A percentile compares a stretch with the other conserved stretches of the same genome.
phyloP scores from a whole-genome alignment of 2,797 vertebrate species.

The Anabacerthia variegaticeps region DNA sequence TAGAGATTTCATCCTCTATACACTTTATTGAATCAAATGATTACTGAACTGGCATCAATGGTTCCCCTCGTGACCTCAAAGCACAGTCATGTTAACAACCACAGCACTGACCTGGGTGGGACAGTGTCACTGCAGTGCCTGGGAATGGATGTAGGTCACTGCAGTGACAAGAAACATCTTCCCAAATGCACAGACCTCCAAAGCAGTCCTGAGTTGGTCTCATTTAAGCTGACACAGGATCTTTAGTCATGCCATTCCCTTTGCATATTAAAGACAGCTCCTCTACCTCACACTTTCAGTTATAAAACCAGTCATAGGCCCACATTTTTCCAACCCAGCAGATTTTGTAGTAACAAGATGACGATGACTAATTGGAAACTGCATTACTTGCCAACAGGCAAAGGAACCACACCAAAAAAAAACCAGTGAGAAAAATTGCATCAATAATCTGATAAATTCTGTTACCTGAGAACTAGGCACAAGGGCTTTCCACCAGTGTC shows the following conservation, averaged over 20 bases:
- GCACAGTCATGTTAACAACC: background rate
- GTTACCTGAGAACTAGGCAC: conserved; percentile 89
- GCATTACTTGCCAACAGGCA: conserved; percentile 1
- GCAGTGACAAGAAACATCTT: background rate
- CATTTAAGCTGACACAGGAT: background rate
- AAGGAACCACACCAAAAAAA: background rate
- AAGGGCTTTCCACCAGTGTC: conserved; percentile 93
- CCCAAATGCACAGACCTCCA: background rate
- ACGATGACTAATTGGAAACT: background rate
- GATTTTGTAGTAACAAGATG: background rate
- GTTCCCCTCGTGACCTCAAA: background rate
- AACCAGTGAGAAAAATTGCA: background rate
- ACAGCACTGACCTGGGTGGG: background rate
- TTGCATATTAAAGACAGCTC: background rate
- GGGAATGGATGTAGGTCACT: background rate
- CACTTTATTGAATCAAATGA: background rate
- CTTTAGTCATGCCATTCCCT: background rate
- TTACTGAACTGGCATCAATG: background rate
- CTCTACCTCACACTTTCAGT: background rate
- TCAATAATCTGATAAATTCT: background rate
- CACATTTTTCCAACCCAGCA: background rate
- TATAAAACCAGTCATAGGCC: background rate
- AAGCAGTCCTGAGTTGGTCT: background rate
- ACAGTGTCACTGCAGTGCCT: background rate
- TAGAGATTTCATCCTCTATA: background rate